Evolutionary conservation across 2,113 vertebrate species (phyloP).

Genomic region (Aramus guarauna): DNA sequence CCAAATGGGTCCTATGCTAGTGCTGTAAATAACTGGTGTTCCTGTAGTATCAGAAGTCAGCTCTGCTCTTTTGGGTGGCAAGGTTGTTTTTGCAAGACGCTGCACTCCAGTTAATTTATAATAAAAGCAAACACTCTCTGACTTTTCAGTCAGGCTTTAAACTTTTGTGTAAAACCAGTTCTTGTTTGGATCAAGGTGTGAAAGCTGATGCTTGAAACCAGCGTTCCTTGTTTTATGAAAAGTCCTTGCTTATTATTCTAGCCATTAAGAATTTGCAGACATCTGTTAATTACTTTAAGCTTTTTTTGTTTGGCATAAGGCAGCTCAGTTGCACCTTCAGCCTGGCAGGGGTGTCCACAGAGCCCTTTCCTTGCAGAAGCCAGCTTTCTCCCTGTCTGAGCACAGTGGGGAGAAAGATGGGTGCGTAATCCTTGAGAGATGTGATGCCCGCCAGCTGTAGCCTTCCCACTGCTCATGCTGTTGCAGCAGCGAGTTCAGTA

Average conservation of each 20-base stretch:
- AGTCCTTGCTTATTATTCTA: background rate
- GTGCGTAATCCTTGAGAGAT: background rate
- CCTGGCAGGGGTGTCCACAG: background rate
- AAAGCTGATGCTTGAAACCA: background rate
- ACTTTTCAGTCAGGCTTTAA: background rate
- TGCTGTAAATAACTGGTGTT: constrained; percentile 10
- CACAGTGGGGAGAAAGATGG: background rate
- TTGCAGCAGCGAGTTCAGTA: background rate
- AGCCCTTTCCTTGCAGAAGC: background rate
- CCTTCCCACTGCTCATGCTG: rapidly evolving
- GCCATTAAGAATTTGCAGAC: background rate
- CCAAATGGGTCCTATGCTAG: background rate
- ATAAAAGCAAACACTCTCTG: constrained; percentile 31
- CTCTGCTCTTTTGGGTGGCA: constrained; percentile 29
- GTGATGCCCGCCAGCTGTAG: background rate
- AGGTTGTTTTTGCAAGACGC: background rate
- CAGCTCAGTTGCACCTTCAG: background rate
- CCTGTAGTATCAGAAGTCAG: constrained; percentile 5
- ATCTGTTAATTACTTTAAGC: background rate
- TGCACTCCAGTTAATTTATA: constrained; percentile 47
- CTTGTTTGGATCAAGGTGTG: background rate
- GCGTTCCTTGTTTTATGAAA: background rate
- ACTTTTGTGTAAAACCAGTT: background rate
- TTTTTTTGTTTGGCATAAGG: background rate
- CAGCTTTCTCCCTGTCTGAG: background rate